Evolutionary conservation across 2,888 invertebrate genomes (phyloP), one percentile per base, ranked within the genome.

Genomic region (Anthophora plumipes): DNA sequence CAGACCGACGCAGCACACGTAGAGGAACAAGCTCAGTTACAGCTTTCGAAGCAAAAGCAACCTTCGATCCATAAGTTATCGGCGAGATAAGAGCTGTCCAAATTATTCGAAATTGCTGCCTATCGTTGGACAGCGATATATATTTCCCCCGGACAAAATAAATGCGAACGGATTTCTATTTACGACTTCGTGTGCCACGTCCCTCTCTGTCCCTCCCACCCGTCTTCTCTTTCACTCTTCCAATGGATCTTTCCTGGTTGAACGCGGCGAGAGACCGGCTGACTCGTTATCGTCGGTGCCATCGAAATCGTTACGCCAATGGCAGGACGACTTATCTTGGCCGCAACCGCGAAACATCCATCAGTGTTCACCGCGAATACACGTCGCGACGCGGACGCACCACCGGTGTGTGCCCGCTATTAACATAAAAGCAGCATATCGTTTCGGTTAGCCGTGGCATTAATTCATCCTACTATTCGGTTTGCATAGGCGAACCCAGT

Each of bases 381-480:
- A 50, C 57, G 64, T 61, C 59, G 48, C 73, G 39, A 2, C 50
- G 61, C 67, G 71, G 66, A 85, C 74, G 67, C 77, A 48, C 69
- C 74, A 39, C 31, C 31, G 31, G 31, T 4, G 31, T 4, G 4
- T n/a, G n/a, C n/a, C 31, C 31, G 17, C 69, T 75, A 88, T 87
- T 87, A 87, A 84, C 86, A 87, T 86, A 87, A 87, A 87, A 69
- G 73, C 81, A 70, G 61, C 73, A 52, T 83, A 80, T 87, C 85
- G 84, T 76, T 77, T 74, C 80, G 61, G 31, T 31, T 57, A 54
- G 60, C 66, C 55, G 55, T 68, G 67, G 71, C 86, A 84, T 83
- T 86, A 88, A 86, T 88, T 88, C 84, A 86, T 87, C 73, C 77
- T 67, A 67, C 67, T 77, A 75, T 86, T 80, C 77, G 78, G 80